Evolutionary conservation across 2,888 invertebrate species (phyloP), one percentile per base, ranked within the genome.

Genomic region (Lasioglossum marginatum): DNA sequence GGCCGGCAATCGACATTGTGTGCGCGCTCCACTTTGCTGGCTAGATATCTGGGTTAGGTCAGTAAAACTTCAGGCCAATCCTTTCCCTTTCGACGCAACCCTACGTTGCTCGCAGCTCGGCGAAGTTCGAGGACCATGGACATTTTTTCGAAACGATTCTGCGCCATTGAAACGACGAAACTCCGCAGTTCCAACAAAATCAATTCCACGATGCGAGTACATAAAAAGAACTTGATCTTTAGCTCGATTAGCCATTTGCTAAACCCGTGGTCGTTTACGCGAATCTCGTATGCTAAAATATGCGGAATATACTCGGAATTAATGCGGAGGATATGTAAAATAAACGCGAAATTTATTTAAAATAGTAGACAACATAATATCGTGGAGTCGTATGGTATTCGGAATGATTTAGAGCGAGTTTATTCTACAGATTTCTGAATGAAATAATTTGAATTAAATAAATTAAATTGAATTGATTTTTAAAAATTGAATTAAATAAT

Each of bases 21-120:
- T 37, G 66, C 34, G 34, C 66, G 66, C 34, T 68, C 66, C 66
- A 68, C 66, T 37, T 68, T 37, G 23, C 34, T 37, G 23, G 66
- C 34, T 37, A 19, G 66, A 68, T 63, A 63, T 68, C 37, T 68
- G 66, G 66, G 66, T 68, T 68, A 68, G 66, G 66, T 37, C 66
- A 37, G 66, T 68, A 68, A 34, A 68, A 68, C 66, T 68, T 68
- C 66, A 68, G 66, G 19, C 66, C 74, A 19, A 68, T 68, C 66
- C 66, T 43, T n/a, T 68, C 77, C 77, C 77, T 77, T 77, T 81
- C 60, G 77, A 81, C 57, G 81, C 19, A 23, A 68, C 34, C 66
- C 66, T 68, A 37, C 63, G 63, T 63, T 31, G 63, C 60, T 27
- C 14, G 14, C 14, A 27, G 27, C 16, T 63, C 31, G 57, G 10